phyloP scores from a whole-genome alignment of 1,140 invertebrate genomes.

The Fopius arisanus region DNA sequence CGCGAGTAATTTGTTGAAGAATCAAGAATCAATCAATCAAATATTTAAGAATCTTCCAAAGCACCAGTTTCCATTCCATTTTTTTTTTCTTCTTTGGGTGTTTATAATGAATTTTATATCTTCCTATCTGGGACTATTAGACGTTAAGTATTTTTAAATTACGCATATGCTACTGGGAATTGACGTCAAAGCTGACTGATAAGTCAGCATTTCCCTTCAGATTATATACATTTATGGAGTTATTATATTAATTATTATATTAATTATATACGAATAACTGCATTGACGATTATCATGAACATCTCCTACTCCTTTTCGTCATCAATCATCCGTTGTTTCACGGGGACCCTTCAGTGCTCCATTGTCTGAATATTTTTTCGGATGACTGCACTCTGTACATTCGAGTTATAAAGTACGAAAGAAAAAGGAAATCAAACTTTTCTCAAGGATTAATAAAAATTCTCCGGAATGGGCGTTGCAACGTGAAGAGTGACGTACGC shows the following conservation, averaged over 20 bases:
- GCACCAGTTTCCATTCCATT: no score
- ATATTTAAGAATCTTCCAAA: no score
- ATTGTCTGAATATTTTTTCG: neutral
- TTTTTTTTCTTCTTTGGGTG: no score
- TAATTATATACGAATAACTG: neutral
- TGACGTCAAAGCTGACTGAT: slow-evolving; percentile 28
- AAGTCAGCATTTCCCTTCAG: slow-evolving; percentile 16
- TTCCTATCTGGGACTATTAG: neutral
- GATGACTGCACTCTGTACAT: neutral
- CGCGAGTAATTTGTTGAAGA: no score
- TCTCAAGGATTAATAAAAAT: no score
- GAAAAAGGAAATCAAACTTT: neutral
- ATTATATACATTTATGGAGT: slow-evolving; percentile 23
- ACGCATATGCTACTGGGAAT: neutral
- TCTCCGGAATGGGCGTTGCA: no score
- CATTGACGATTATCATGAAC: neutral
- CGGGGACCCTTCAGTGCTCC: neutral
- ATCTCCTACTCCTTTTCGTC: neutral
- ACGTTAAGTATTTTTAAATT: neutral
- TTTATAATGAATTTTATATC: no score
- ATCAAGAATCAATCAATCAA: no score
- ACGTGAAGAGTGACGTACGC: no score
- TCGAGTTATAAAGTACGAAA: neutral
- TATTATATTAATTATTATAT: slow-evolving; percentile 22
- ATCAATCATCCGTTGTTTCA: neutral